phyloP scores from a whole-genome alignment of 1,140 invertebrate genomes.

The Drosophila mauritiana region DNA sequence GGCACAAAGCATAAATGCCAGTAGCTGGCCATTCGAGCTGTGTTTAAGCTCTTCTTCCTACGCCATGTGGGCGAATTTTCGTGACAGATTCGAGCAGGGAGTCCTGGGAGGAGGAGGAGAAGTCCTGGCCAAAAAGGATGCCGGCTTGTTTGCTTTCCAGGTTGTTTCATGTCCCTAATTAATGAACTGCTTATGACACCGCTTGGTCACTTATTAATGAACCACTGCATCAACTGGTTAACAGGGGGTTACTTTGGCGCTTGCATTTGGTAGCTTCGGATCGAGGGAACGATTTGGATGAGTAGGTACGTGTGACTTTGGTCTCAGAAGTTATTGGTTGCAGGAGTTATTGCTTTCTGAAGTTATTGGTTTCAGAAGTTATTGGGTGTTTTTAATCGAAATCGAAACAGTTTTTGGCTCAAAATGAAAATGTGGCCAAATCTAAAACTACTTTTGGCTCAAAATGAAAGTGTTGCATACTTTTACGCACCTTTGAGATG shows the following conservation, averaged over 20 bases:
- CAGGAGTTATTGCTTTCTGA: too few species aligned
- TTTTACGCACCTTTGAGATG: too few species aligned
- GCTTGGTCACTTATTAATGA: conserved; percentile 31
- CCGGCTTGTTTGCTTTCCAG: conserved; percentile 15
- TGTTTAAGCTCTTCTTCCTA: conserved; percentile 31
- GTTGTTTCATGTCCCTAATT: conserved; percentile 27
- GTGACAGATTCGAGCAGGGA: conserved; percentile 11
- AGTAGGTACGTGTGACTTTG: too few species aligned
- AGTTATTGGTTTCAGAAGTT: too few species aligned
- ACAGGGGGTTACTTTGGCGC: not conserved
- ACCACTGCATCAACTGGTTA: conserved; percentile 4
- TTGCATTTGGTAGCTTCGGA: not conserved
- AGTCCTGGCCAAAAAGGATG: conserved; percentile 1
- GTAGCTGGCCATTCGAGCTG: conserved; percentile 22
- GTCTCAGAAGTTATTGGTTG: too few species aligned
- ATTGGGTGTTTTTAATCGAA: too few species aligned
- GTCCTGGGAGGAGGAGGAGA: not conserved
- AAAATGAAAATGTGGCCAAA: too few species aligned
- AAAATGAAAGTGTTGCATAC: too few species aligned
- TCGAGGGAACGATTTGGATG: not conserved
- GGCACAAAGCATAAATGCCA: conserved; percentile 24
- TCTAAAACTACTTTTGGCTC: too few species aligned
- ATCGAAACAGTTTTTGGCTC: too few species aligned
- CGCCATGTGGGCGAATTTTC: conserved; percentile 13
- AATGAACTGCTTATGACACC: conserved; percentile 47